Base-by-base conservation (phyloP, 2,113 vertebrate genomes). In the Hydrochoerus hydrochaeris region DNA sequence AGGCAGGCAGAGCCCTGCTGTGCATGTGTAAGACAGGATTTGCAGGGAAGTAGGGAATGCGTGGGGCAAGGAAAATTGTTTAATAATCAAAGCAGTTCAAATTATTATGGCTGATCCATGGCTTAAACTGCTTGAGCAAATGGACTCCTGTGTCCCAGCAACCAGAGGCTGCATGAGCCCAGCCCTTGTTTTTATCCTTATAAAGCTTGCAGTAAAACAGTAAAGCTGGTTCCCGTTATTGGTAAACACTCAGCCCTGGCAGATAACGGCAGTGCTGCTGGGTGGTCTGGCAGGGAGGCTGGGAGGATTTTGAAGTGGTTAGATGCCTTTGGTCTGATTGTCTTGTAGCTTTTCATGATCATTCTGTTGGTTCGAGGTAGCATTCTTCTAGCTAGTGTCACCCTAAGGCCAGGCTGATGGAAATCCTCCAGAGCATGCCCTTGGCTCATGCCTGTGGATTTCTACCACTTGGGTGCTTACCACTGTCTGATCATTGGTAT, bases 221-320 rank as follows among this genome's bases (percentile, higher is more conserved):
- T 98, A 98, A 98, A 98, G 98, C 98, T 98, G 98, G 99, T 99
- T 99, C 98, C 99, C 98, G 98, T 99, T 99, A 99, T 99, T 99
- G 99, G 98, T 99, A 99, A 99, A 99, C 99, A 99, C 98, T 98
- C 98, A 97, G 95, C 98, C 98, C 98, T 98, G 99, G 99, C 99
- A 99, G 99, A 99, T 99, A 99, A 98, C 98, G 97, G 98, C 98
- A 92, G 97, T 98, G 98, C 98, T 98, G 98, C 98, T 99, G 99
- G 99, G 99, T 99, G 99, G 99, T 99, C 99, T 99, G 98, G 98
- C 98, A 92, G 98, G 98, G 98, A 98, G 98, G 98, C 98, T 96
- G 98, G 98, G 98, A 98, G 97, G 69, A 96, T 98, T 98, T 97
- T 98, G 98, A 98, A 98, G 98, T 98, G 98, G 97, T 96, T 93